Base-by-base conservation (phyloP, 2,113 vertebrate genomes). In the Anoplopoma fimbria region DNA sequence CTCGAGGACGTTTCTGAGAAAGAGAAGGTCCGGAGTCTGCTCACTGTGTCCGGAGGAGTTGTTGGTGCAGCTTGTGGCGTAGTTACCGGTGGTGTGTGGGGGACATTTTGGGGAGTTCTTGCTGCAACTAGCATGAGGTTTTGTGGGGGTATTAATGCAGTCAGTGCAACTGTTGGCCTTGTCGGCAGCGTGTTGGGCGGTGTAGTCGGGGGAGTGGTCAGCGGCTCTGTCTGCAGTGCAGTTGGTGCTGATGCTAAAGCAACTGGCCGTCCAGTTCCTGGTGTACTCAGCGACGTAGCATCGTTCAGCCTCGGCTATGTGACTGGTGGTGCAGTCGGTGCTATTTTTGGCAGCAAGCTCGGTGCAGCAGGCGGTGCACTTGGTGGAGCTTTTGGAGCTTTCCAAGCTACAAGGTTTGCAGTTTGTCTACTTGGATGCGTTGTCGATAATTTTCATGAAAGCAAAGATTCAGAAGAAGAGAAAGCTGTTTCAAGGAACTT, bases 371-470 rank as follows among this genome's bases (percentile, higher is more conserved):
- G 77, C 0, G 83, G 86, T 0, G 74, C 69, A 0, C 1, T 51
- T 0, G 75, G 80, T 1, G 80, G 77, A 0, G 88, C 21, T n/a
- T 49, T 75, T 1, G 88, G 85, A 0, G 63, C 38, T 0, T 4
- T 75, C 3, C 19, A 0, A 1, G 69, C 63, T 0, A 33, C 25
- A 0, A n/a, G 15, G 2, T 2, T 65, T 4, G 27, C 45, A 0
- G 33, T 47, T 12, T 0, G 0, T 65, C 0, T 69, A 9, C 9
- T 53, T 0, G 14, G 51, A 21, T 40, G 12, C 40, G 0, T 31
- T 1, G 2, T 10, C 0, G 1, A 6, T 29, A 0, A 2, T 25
- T 9, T 8, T 13, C 0, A 2, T 9, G 9, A 2, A 23, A 42
- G 1, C 13, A 27, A 19, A 64, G 33, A 64, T 0, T 15, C 25